Conservation (phyloP, 2,113 vertebrate species). For the Pristiophorus japonicus region DNA sequence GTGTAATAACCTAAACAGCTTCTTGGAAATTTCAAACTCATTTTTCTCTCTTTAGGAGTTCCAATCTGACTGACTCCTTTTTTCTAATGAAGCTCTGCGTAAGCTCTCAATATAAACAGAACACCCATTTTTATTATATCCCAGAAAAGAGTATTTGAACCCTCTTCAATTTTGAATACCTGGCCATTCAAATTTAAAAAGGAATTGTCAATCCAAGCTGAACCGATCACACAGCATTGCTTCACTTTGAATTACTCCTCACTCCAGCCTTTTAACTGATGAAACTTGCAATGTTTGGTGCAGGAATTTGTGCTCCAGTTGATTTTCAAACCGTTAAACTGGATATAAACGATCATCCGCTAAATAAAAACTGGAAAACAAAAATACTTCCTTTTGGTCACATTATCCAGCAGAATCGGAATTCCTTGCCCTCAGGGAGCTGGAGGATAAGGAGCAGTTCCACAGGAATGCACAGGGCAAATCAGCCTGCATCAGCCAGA, state of each 20-base stretch:
- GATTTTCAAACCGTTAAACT: neutral
- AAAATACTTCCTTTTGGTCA: neutral
- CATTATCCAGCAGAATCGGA: no score
- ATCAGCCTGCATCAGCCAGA: neutral
- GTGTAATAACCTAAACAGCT: no score
- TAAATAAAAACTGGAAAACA: neutral
- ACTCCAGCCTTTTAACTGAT: neutral
- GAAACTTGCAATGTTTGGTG: neutral
- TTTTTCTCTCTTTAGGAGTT: no score
- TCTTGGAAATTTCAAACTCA: no score
- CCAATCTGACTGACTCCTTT: no score
- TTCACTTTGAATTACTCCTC: neutral
- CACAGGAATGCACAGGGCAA: neutral
- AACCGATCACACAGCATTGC: neutral
- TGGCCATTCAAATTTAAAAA: no score
- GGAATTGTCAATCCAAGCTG: neutral
- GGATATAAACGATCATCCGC: neutral
- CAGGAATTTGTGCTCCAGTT: neutral
- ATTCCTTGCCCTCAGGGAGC: neutral
- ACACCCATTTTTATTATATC: no score
- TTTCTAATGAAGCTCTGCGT: no score
- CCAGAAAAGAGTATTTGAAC: no score
- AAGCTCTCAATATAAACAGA: no score
- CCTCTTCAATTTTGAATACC: no score
- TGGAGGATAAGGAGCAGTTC: neutral